phyloP scores from a whole-genome alignment of 2,888 invertebrate species.

The Catocala sponsa region DNA sequence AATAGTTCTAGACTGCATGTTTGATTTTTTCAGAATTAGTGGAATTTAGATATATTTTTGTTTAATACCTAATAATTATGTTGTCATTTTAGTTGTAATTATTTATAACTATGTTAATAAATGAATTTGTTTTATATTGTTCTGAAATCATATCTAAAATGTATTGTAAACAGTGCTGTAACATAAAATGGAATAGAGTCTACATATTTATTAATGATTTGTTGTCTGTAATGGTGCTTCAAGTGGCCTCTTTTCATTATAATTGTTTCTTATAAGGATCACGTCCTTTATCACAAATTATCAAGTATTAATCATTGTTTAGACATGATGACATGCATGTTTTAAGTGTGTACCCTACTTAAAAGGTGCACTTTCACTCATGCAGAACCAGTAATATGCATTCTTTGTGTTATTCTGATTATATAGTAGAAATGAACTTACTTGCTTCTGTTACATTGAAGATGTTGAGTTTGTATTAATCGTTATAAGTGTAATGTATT shows the following conservation, averaged over 20 bases:
- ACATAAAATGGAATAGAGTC: too few species aligned
- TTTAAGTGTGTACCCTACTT: slow-evolving; percentile 28
- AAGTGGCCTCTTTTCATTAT: neutral
- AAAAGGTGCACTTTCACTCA: slow-evolving; percentile 43
- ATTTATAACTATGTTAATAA: too few species aligned
- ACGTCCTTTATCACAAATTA: neutral
- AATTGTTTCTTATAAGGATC: neutral
- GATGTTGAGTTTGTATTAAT: neutral
- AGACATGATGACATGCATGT: slow-evolving; percentile 32
- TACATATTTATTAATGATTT: too few species aligned
- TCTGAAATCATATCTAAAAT: too few species aligned
- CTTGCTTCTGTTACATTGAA: neutral
- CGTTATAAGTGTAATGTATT: neutral
- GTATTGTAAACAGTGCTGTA: too few species aligned
- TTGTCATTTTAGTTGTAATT: too few species aligned
- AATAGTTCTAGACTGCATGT: neutral
- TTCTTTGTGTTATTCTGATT: slow-evolving; percentile 19
- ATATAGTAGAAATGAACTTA: slow-evolving; percentile 3
- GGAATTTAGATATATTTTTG: too few species aligned
- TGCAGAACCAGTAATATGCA: slow-evolving; percentile 24
- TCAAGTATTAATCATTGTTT: slow-evolving; percentile 19
- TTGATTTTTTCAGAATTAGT: neutral
- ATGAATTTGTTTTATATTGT: too few species aligned
- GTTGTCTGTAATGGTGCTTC: too few species aligned
- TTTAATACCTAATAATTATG: too few species aligned